Percentiles rank a stretch among this genome's conserved stretches.
These are phyloP conservation scores for Pedionomus torquatus DNA, from an alignment of 2,113 vertebrate genomes.

Conservation along the genomic window DNA sequence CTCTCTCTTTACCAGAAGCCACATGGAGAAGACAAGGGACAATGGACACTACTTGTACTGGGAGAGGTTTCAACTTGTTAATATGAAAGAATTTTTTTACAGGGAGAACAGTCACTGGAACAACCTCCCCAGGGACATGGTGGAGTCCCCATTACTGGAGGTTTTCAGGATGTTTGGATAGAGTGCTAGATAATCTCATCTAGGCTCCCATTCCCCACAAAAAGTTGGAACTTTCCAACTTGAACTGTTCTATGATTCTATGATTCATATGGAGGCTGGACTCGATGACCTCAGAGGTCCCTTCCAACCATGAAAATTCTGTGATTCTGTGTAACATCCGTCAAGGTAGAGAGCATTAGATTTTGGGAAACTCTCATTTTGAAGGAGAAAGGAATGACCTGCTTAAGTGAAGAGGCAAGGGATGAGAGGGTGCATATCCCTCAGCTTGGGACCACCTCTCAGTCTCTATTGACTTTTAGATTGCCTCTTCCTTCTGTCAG, in stretches of 20 bases:
- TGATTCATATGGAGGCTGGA: too few species aligned
- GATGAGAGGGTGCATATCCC: fast-evolving
- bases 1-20: not conserved
- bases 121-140: not conserved
- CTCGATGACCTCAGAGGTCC: too few species aligned
- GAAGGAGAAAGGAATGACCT: not conserved
- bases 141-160: not conserved
- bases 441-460: not conserved
- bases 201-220: not conserved
- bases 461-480: not conserved
- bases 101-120: not conserved
- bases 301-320: not conserved
- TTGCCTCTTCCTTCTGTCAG: not conserved
- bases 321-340: not conserved
- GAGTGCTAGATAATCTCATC: not conserved
- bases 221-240: not conserved
- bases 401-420: not conserved
- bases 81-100: not conserved
- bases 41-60: not conserved
- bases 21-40: not conserved
- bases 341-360: not conserved
- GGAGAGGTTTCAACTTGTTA: not conserved
- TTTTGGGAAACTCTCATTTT: not conserved
- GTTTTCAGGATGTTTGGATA: not conserved
- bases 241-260: not conserved